Base-by-base conservation (phyloP, 2,888 invertebrate genomes). In the Catotricha subobsoleta region DNA sequence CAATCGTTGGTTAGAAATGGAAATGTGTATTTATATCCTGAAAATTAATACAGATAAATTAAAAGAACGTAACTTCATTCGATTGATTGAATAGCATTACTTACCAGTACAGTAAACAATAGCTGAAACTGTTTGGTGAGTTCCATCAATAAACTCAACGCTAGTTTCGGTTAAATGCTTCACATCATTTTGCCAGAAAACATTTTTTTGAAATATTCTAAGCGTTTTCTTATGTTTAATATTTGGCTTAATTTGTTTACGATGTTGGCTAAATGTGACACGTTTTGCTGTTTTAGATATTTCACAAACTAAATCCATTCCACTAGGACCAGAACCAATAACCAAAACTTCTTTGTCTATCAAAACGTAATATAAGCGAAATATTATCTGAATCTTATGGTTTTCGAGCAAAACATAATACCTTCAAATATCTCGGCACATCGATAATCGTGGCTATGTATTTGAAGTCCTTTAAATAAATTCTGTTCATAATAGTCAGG, bases 251-350 rank as follows among this genome's bases (percentile, higher is more conserved):
- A 74, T n/a, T n/a, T n/a, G 72, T 29, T 66, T 67, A 10, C 70
- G 59, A 50, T 80, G 80, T 54, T 81, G 81, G 53, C 80, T 80
- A 19, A 81, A 66, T 39, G 72, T 65, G 3, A 82, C 79, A 58
- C 66, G 48, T 45, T 63, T 50, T 0, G 81, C 76, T 2, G 70
- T 66, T 47, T 67, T 60, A 19, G 80, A 71, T 43, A 81, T 67
- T 50, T 80, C 80, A 33, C 75, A 54, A 0, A 79, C 75, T 25
- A 83, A 68, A 57, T 83, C 83, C 59, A 80, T 69, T 13, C 90
- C 92, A 3, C 90, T 91, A 19, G 87, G 81, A 0, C 84, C 87
- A 1, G 84, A 88, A 2, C 92, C 92, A 19, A 92, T 67, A 6
- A 90, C 76, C 16, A 86, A 68, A 0, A 91, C 84, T 3, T 64